These are phyloP conservation scores for Pachyseris speciosa DNA, from an alignment of 64 coral and sea anemone species.

Conservation along the genomic window DNA sequence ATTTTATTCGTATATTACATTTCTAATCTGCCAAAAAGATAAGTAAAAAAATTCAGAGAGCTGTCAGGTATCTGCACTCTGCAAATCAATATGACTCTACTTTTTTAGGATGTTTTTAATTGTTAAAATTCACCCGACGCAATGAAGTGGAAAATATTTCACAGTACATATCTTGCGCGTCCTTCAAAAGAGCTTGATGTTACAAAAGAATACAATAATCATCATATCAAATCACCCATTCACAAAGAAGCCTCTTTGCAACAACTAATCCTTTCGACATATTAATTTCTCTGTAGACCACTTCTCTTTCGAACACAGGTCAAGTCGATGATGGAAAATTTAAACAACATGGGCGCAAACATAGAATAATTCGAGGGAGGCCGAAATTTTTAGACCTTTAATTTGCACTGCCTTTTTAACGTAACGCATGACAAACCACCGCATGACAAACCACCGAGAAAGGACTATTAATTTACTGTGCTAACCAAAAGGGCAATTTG, in stretches of 20 bases:
- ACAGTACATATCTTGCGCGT: not conserved
- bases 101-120: not conserved
- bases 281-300: not conserved
- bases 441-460: not conserved
- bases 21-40: no score
- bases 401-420: not conserved
- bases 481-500: not conserved
- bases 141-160: not conserved
- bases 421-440: not conserved
- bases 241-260: slow-evolving; percentile 4
- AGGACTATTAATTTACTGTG: not conserved
- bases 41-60: no score
- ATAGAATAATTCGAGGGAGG: no score
- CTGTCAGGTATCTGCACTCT: not conserved
- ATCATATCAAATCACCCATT: not conserved
- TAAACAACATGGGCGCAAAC: no score
- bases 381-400: no score
- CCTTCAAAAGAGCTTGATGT: not conserved
- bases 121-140: slow-evolving; percentile 18
- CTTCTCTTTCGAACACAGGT: not conserved
- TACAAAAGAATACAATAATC: slow-evolving; percentile 4
- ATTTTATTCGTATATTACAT: no score
- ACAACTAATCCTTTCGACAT: not conserved
- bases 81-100: not conserved
- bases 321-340: not conserved